Conservation (phyloP, 2,888 invertebrate species). For the Cordilura impudica region DNA sequence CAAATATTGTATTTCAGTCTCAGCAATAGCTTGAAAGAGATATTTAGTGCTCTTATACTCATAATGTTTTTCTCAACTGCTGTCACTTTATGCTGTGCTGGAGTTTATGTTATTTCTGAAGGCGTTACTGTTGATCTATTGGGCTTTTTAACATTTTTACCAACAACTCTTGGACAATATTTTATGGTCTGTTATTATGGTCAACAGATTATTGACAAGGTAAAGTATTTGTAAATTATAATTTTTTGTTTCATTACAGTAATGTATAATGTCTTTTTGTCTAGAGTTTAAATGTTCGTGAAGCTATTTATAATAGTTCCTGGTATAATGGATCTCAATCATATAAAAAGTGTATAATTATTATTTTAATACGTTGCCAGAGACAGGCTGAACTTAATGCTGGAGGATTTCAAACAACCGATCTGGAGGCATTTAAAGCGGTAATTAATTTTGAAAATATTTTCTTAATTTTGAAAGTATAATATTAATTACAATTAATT, state of each 20-base stretch:
- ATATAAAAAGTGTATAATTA: conserved; percentile 68
- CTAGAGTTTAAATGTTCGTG: conserved; percentile 67
- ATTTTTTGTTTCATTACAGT: too few species aligned
- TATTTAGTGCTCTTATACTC: conserved; percentile 54
- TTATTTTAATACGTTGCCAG: conserved; percentile 68
- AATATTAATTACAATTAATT: neutral
- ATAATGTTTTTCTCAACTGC: conserved; percentile 54
- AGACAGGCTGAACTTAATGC: conserved; percentile 66
- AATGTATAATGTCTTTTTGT: too few species aligned
- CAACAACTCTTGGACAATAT: conserved; percentile 54
- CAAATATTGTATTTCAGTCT: conserved; percentile 58
- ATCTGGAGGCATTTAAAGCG: conserved; percentile 68
- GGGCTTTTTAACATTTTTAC: conserved; percentile 39
- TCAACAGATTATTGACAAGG: conserved; percentile 48
- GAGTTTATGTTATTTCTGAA: conserved; percentile 45
- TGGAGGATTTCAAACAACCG: conserved; percentile 68
- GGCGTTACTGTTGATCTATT: conserved; percentile 36
- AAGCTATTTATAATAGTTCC: conserved; percentile 67
- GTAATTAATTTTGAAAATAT: conserved; percentile 63
- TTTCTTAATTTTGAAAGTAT: too few species aligned
- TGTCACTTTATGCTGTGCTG: conserved; percentile 52
- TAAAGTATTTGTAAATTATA: too few species aligned
- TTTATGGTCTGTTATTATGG: conserved; percentile 60
- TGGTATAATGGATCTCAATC: conserved; percentile 68
- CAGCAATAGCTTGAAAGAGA: conserved; percentile 51